Evolutionary conservation across 2,113 vertebrate genomes (phyloP), one percentile per base, ranked within the genome.

Genomic region (Syngnathoides biaculeatus): DNA sequence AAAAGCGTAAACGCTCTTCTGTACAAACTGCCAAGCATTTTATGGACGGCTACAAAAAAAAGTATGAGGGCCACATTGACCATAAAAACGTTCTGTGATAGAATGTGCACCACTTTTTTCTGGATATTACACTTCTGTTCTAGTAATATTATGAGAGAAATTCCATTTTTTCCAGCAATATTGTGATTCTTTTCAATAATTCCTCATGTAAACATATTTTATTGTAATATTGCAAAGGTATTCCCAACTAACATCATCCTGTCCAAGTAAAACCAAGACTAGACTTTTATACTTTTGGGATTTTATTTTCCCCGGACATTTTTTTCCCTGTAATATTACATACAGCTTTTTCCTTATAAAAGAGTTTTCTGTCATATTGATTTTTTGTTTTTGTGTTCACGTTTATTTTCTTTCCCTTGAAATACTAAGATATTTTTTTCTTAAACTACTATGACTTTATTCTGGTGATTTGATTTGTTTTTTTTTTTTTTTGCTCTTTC

Each of bases 1-100:
- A 84, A 84, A 82, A 69, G 45, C 59, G 56, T 45, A 67, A 69
- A 71, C 22, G 80, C 85, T 79, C 83, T 84, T 87, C 80, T 79
- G 52, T 75, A 52, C 58, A 69, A 78, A 74, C 70, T 58, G 47
- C 52, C 50, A 64, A 77, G 39, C 43, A 26, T 59, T 75, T 5
- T 30, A 38, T 38, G 26, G 30, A 17, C 26, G 30, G 14, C 17
- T 8, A 12, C 1, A 35, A 26, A 27, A 26, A 27, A 17, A 4
- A 13, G 35, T 39, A 38, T 61, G n/a, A 13, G 38, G 59, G 35
- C 35, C 57, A 60, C 9, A 19, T 6, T 39, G 5, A 17, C 17
- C 30, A 56, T 57, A 3, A 27, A 52, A 19, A 19, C 5, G 1
- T 5, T 6, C 15, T 5, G 13, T 15, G 6, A 22, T 52, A 52